These are phyloP conservation scores for Endotricha flammealis DNA, from an alignment of 2,888 invertebrate genomes.

Conservation along the genomic window DNA sequence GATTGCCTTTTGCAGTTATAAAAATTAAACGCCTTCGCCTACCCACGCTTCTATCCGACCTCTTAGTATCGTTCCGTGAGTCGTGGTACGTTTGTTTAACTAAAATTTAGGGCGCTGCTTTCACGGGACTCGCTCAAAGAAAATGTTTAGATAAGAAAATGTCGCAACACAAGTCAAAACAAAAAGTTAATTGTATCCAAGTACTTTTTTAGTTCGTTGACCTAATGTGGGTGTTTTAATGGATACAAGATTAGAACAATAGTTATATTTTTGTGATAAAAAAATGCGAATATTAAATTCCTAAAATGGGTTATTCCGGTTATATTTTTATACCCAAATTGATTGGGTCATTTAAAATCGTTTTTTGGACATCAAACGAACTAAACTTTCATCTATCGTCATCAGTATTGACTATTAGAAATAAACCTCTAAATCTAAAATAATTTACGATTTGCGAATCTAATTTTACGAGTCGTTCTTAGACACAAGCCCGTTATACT, in stretches of 20 bases:
- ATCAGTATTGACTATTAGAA: no score
- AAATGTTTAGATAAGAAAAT: slow-evolving; percentile 60
- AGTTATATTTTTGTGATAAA: slow-evolving; percentile 6
- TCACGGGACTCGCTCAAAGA: slow-evolving; percentile 37
- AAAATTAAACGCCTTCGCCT: slow-evolving; percentile 37
- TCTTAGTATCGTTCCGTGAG: slow-evolving; percentile 15
- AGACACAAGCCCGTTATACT: slow-evolving; percentile 11
- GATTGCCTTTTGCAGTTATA: slow-evolving; percentile 64
- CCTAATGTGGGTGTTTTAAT: slow-evolving; percentile 45
- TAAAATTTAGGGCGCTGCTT: slow-evolving; percentile 41
- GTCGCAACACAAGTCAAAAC: slow-evolving; percentile 62
- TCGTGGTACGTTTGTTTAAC: slow-evolving; percentile 36
- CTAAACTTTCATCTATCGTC: no score
- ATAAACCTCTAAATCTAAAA: no score
- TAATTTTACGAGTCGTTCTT: neutral
- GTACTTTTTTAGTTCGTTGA: slow-evolving; percentile 51
- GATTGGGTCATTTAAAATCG: no score
- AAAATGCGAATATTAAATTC: no score
- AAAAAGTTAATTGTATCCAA: slow-evolving; percentile 66
- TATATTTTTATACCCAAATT: no score
- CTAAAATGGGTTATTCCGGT: no score
- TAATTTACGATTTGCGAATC: no score
- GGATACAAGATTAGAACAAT: slow-evolving; percentile 33
- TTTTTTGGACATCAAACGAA: no score
- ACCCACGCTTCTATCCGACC: slow-evolving; percentile 23